Conservation (phyloP, 2,888 invertebrate genomes). For the Pomacea canaliculata region DNA sequence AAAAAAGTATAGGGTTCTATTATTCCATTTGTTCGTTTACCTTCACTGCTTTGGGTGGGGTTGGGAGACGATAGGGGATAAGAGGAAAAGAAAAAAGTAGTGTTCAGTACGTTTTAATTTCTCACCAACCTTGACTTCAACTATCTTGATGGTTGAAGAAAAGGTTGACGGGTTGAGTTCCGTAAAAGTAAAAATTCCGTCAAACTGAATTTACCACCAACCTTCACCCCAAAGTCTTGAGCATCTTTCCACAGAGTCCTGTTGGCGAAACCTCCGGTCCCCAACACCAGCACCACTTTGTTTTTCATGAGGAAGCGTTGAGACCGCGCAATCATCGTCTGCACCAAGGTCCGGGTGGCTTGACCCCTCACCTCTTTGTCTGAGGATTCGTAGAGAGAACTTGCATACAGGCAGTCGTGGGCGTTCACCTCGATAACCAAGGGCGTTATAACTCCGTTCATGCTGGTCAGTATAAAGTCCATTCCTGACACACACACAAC, state of each 20-base stretch:
- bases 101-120: too few species aligned
- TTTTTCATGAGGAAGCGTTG: conserved; percentile 42
- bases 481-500: conserved; percentile 33
- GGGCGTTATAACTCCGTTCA: conserved; percentile 31
- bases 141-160: too few species aligned
- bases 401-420: conserved; percentile 48
- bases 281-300: conserved; percentile 42
- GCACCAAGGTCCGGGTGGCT: conserved; percentile 40
- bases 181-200: too few species aligned
- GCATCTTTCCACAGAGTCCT: conserved; percentile 40
- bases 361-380: conserved; percentile 29
- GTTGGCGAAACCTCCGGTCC: conserved; percentile 45
- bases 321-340: conserved; percentile 46
- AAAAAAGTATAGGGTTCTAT: too few species aligned
- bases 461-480: conserved; percentile 38
- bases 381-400: conserved; percentile 40
- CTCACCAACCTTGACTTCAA: too few species aligned
- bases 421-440: conserved; percentile 53
- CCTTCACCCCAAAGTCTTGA: conserved; percentile 38
- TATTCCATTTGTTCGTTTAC: too few species aligned
- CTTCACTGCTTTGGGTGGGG: too few species aligned
- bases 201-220: conserved; percentile 11
- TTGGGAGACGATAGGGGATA: too few species aligned
- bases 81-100: too few species aligned
- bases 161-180: too few species aligned